phyloP scores from a whole-genome alignment of 2,888 invertebrate genomes.

The Cheilosia urbana region DNA sequence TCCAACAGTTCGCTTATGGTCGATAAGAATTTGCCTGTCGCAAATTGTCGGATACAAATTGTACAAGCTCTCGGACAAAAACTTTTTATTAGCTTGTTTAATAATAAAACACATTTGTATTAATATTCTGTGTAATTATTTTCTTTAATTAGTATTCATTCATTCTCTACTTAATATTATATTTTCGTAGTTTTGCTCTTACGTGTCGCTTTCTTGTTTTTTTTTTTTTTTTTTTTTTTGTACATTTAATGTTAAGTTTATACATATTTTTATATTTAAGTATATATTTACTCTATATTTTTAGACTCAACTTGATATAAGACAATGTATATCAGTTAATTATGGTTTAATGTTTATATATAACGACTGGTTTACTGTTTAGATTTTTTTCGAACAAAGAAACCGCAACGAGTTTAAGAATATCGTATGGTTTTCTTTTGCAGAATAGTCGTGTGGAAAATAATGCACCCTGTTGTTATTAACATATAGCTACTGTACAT shows the following conservation, averaged over 20 bases:
- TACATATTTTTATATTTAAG: conserved; percentile 38
- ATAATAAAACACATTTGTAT: conserved; percentile 10
- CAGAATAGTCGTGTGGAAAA: conserved; percentile 62
- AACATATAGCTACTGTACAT: conserved; percentile 34
- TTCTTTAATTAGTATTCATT: conserved; percentile 52
- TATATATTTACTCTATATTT: conserved; percentile 19
- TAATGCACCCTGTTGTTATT: conserved; percentile 61
- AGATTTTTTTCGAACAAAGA: conserved; percentile 23
- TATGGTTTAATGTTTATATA: conserved; percentile 15
- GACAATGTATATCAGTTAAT: conserved; percentile 4
- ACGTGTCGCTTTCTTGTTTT: conserved; percentile 19
- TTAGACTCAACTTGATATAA: conserved; percentile 42
- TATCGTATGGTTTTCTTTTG: conserved; percentile 1
- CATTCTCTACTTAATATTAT: conserved; percentile 54
- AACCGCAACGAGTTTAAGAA: conserved; percentile 41
- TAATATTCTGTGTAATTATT: conserved; percentile 50
- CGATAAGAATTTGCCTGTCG: too few species aligned
- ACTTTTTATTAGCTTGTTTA: background rate
- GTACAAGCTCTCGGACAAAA: too few species aligned
- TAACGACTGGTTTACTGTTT: background rate
- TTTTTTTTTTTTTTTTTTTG: conserved; percentile 30
- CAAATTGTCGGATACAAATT: too few species aligned
- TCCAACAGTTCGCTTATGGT: too few species aligned
- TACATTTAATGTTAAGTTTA: conserved; percentile 66
- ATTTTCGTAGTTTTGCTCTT: conserved; percentile 37